Base-by-base conservation (phyloP, 1,140 invertebrate species). In the Temnothorax nylanderi region DNA sequence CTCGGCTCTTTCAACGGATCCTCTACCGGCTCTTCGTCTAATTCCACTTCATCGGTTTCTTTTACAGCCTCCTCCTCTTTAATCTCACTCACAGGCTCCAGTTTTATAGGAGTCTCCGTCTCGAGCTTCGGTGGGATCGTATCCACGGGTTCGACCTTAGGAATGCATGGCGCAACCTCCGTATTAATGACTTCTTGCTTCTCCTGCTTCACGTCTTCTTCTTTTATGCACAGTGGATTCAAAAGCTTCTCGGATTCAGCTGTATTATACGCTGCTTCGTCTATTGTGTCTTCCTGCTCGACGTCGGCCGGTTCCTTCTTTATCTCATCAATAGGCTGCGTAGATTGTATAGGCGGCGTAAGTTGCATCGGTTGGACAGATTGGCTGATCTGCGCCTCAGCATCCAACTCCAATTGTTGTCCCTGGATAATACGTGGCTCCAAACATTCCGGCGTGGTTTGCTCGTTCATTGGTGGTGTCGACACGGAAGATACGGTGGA, bases 1-100 rank as follows among this genome's bases (percentile, higher is more conserved):
- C 54, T 92, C 0, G 92, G 88, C 34, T 93, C 92, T 67, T 88
- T 91, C 32, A 90, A 3, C 11, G 89, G 88, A 71, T 93, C 93
- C 26, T 93, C 92, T 1, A 21, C 64, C 2, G 89, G 75, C 41
- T 94, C 92, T 34, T 93, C 92, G 0, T 93, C 92, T 16, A 90
- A 54, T 7, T 93, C 91, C 1, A 54, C 84, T 5, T 93, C 93
- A 0, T 89, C 90, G 7, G 71, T 76, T 34, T 93, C 89, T 2
- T 93, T 93, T 7, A 37, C 10, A 0, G 47, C 3, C 0, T 88
- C 86, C n/a, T 91, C 90, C 11, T 92, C 86, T 32, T 92, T 92
- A 4, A 89, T 56, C 21, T 88, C 91, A 6, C 21, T 86, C 0
- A 82, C 18, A 10, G 58, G 1, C 1, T 91, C 91, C 0, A 64